These are phyloP conservation scores for human DNA, from an alignment of 2,113 vertebrate species.

Conservation along the genomic window DNA sequence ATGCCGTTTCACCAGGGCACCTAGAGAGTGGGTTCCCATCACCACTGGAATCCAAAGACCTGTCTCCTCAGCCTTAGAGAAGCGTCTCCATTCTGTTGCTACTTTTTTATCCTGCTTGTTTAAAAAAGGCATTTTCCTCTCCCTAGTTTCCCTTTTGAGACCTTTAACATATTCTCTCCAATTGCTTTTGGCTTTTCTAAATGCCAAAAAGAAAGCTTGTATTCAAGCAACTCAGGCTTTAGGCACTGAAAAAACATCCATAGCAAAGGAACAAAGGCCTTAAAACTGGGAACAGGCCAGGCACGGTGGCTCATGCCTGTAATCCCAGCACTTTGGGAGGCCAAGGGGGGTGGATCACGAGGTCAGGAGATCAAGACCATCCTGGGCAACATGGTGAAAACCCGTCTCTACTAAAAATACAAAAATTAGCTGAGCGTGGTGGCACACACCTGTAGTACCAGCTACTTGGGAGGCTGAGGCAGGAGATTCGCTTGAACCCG, in stretches of 20 bases:
- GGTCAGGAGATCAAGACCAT: no score
- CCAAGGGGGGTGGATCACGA: no score
- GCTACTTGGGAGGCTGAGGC: no score
- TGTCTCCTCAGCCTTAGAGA: not conserved
- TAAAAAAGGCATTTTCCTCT: not conserved
- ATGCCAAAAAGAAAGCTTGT: not conserved
- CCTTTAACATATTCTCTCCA: not conserved
- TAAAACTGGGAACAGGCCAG: not conserved
- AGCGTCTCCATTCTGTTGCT: not conserved
- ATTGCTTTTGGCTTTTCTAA: not conserved
- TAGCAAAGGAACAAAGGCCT: not conserved
- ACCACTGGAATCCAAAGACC: not conserved
- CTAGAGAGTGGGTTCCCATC: not conserved
- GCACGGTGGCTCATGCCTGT: no score
- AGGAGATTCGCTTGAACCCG: no score
- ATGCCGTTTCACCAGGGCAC: not conserved
- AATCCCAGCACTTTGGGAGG: no score
- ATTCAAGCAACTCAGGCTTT: not conserved
- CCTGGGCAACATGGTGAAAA: no score
- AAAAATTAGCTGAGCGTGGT: no score
- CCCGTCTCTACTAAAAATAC: no score
- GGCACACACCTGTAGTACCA: no score
- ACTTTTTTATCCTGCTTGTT: not conserved
- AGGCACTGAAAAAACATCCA: not conserved
- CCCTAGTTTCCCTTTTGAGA: not conserved